These are phyloP conservation scores for Plumapathes pennacea DNA, from an alignment of 92 coral and sea anemone species.

Conservation along the genomic window DNA sequence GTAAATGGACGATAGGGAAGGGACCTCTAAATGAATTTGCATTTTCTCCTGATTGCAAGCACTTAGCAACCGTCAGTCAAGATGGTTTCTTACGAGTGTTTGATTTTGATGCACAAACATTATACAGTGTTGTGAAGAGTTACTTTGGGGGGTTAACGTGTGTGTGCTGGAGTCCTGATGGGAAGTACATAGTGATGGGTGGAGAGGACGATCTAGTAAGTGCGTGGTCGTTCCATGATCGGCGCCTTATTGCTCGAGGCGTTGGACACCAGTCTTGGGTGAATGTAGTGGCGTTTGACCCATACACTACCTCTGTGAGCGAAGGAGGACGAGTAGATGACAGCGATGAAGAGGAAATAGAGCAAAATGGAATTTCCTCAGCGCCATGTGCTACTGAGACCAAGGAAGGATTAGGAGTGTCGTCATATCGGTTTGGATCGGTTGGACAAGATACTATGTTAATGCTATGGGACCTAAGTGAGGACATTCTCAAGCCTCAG, in stretches of 20 bases:
- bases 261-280: constrained; percentile 96
- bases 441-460: constrained; percentile 97
- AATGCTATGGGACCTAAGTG: constrained; percentile 93
- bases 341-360: constrained; percentile 92
- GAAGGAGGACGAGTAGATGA: constrained; percentile 90
- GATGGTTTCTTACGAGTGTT: constrained; percentile 95
- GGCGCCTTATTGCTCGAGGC: constrained; percentile 91
- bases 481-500: constrained; percentile 86
- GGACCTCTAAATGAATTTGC: constrained; percentile 91
- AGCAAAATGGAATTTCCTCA: constrained; percentile 64
- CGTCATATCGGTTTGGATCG: constrained; percentile 94
- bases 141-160: constrained; percentile 96
- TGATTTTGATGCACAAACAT: constrained; percentile 93
- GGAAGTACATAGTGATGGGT: constrained; percentile 92
- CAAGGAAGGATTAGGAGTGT: constrained; percentile 61
- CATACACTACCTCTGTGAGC: constrained; percentile 86
- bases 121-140: constrained; percentile 96
- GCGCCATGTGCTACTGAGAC: constrained; percentile 48
- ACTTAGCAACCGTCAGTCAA: constrained; percentile 88
- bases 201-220: constrained; percentile 97
- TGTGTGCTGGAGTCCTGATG: constrained; percentile 99
- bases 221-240: constrained; percentile 91
- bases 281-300: constrained; percentile 96
- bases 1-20: constrained; percentile 95
- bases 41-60: constrained; percentile 99